Percentiles rank a stretch among this genome's conserved stretches.
These are phyloP conservation scores for Acleris laterana DNA, from an alignment of 2,888 invertebrate species.

Conservation along the genomic window DNA sequence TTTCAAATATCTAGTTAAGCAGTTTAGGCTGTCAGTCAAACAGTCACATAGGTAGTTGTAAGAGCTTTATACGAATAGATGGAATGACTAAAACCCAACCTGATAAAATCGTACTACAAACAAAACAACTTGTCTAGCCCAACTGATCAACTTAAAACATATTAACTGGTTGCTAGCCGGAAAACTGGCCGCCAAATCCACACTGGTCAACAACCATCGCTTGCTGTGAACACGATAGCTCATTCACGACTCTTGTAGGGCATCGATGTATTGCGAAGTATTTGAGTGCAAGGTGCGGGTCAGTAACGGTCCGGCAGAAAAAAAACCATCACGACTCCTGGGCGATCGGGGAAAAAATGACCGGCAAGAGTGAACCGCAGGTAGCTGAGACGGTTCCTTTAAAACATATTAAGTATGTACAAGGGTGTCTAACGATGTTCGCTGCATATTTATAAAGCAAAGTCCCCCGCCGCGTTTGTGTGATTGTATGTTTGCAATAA, in stretches of 20 bases:
- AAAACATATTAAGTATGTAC: not conserved
- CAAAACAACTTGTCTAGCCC: too few relatives aligned
- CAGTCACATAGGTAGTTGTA: too few relatives aligned
- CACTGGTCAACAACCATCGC: constrained; percentile 1
- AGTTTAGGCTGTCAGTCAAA: too few relatives aligned
- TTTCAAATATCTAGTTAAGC: too few relatives aligned
- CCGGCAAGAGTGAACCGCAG: constrained; percentile 46
- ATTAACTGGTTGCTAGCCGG: constrained; percentile 28
- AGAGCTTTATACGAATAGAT: too few relatives aligned
- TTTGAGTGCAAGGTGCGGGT: constrained; percentile 55
- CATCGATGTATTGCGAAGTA: constrained; percentile 15
- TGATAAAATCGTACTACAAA: too few relatives aligned
- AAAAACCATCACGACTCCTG: constrained; percentile 73
- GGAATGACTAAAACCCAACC: too few relatives aligned
- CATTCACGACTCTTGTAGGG: not conserved
- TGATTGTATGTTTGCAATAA: too few relatives aligned
- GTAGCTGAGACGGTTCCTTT: constrained; percentile 46
- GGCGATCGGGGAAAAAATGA: constrained; percentile 66
- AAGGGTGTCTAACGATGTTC: too few relatives aligned
- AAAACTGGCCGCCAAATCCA: not conserved
- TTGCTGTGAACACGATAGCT: not conserved
- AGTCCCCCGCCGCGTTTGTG: too few relatives aligned
- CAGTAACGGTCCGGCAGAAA: constrained; percentile 67
- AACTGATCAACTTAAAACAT: constrained; percentile 6
- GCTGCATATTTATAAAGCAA: too few relatives aligned